Percentiles rank a stretch among this genome's conserved stretches.
Conservation (phyloP, 2,888 invertebrate genomes). For the Cataglyphis rosenhaueri region DNA sequence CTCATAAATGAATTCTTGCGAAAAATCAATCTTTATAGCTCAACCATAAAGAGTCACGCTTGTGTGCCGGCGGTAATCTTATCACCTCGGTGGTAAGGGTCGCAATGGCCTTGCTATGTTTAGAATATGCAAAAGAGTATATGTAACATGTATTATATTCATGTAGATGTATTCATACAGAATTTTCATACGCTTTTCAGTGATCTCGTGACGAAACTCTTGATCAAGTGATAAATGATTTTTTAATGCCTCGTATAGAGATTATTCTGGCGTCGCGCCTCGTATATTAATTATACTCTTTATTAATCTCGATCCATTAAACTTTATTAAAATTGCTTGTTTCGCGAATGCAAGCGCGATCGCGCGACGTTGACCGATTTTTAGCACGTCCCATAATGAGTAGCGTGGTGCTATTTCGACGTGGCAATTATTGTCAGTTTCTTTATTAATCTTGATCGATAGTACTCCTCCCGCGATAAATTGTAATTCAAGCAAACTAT, state of each 20-base stretch:
- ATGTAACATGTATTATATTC: constrained; percentile 7
- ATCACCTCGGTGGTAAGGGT: neutral
- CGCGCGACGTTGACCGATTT: constrained; percentile 38
- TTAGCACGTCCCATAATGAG: constrained; percentile 16
- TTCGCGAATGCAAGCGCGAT: constrained; percentile 12
- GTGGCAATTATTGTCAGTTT: constrained; percentile 29
- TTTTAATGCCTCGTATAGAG: constrained; percentile 36
- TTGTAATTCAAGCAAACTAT: neutral
- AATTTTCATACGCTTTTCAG: constrained; percentile 39
- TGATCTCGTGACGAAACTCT: constrained; percentile 39
- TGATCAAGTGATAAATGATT: constrained; percentile 51
- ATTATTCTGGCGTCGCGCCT: constrained; percentile 24
- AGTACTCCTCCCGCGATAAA: neutral
- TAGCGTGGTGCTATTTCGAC: constrained; percentile 26
- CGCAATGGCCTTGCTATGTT: neutral
- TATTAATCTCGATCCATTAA: constrained; percentile 51
- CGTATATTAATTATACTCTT: constrained; percentile 46
- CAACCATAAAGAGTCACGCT: constrained; percentile 18
- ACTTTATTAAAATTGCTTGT: constrained; percentile 47
- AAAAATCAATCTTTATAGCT: constrained; percentile 7
- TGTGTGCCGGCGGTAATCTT: constrained; percentile 34
- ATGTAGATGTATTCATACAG: neutral
- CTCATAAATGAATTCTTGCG: constrained; percentile 3
- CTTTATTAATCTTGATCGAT: constrained; percentile 34
- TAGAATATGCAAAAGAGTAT: constrained; percentile 31